These are phyloP conservation scores for Resseliella maxima DNA, from an alignment of 2,888 invertebrate genomes.

Conservation along the genomic window DNA sequence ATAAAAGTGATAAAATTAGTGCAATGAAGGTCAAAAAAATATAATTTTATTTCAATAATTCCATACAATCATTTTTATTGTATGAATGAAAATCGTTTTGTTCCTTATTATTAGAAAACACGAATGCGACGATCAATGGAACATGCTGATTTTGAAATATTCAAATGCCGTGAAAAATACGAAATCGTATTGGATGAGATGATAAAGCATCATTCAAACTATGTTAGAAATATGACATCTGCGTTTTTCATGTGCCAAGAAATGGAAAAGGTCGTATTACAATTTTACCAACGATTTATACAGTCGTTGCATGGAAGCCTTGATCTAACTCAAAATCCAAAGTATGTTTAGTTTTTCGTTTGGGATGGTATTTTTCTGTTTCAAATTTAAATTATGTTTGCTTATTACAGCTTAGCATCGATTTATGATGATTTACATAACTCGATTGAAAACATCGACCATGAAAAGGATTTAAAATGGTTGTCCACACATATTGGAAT, in stretches of 20 bases:
- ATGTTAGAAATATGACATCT: slow-evolving; percentile 97
- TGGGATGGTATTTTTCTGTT: too few relatives aligned
- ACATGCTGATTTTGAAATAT: too few relatives aligned
- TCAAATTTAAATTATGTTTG: too few relatives aligned
- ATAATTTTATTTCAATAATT: too few relatives aligned
- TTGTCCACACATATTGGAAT: slow-evolving; percentile 99
- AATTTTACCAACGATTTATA: slow-evolving; percentile 95
- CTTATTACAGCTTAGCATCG: slow-evolving; percentile 83
- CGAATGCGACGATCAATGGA: too few relatives aligned
- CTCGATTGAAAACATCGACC: slow-evolving; percentile 93
- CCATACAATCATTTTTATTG: too few relatives aligned
- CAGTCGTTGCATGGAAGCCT: slow-evolving; percentile 94
- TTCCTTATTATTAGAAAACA: too few relatives aligned
- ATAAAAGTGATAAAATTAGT: background rate
- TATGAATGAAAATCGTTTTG: too few relatives aligned
- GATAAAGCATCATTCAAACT: slow-evolving; percentile 78
- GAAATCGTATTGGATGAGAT: too few relatives aligned
- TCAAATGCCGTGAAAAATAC: too few relatives aligned
- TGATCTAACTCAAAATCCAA: slow-evolving; percentile 92
- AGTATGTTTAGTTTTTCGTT: slow-evolving; percentile 72
- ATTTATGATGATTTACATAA: slow-evolving; percentile 97
- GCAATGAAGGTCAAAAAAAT: background rate
- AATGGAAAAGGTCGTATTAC: slow-evolving; percentile 93
- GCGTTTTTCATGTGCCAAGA: slow-evolving; percentile 97
- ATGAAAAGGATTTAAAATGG: slow-evolving; percentile 96